Base-by-base conservation (phyloP, 2,113 vertebrate genomes). In the Tragelaphus strepsiceros region DNA sequence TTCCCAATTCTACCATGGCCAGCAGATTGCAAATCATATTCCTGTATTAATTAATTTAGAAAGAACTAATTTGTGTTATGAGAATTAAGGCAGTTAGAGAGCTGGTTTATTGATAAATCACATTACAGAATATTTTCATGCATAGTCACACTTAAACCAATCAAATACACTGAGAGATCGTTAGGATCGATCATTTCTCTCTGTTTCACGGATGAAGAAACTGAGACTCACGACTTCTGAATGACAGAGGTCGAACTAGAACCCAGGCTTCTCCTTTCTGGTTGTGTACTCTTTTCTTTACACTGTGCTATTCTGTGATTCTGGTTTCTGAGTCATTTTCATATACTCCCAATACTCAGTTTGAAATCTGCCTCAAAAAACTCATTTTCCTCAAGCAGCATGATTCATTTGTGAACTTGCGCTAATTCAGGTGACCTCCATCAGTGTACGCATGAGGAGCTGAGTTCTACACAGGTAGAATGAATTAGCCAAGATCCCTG, bases 51-150 rank as follows among this genome's bases (percentile, higher is more conserved):
- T 88, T 91, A 51, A 91, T 62, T 84, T 74, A 95, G 49, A 91
- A 90, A 51, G 46, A 77, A 14, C 49, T 91, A 84, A 81, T 74
- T 74, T 39, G 61, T 35, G 28, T 84, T 94, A 74, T n/a, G 28
- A 93, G 94, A 92, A 83, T 86, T 87, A 90, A 96, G n/a, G 74
- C 54, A 90, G 7, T 58, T 62, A 30, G 78, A 86, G 61, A 91
- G 56, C 78, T 61, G n/a, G 26, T 54, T 93, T 87, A 46, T 86
- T 71, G 82, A 43, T 62, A 3, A 88, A 81, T 64, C 51, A 64
- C 8, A 7, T 64, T 15, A 87, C 16, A 24, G 67, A 88, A 74
- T 81, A n/a, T 81, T 94, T 88, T 96, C 53, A 81, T 84, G 32
- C 26, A 89, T 78, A 35, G 30, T 51, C 17, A 95, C 59, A 90